Evolutionary conservation across 2,888 invertebrate species (phyloP).

Genomic region (Acanthococcus lagerstroemiae): DNA sequence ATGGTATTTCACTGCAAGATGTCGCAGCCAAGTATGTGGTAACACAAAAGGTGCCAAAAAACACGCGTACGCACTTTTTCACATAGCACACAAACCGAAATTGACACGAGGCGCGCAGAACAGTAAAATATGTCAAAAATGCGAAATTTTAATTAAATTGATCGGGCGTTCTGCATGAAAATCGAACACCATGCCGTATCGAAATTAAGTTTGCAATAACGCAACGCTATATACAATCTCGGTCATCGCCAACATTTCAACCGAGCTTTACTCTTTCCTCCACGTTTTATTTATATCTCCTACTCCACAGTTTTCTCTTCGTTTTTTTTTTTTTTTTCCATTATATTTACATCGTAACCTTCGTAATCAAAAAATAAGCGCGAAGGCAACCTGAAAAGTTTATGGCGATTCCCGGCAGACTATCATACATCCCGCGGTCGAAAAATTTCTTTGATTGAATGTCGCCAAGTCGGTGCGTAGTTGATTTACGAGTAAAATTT

Average conservation of each 20-base stretch:
- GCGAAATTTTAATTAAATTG: conserved; percentile 6
- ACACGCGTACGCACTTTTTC: conserved; percentile 12
- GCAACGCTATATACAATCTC: conserved; percentile 19
- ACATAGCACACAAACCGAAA: neutral
- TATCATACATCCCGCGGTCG: too few relatives aligned
- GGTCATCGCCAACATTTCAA: conserved; percentile 18
- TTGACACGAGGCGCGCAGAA: neutral
- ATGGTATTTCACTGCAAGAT: conserved; percentile 13
- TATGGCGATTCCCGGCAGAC: too few relatives aligned
- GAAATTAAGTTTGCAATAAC: conserved; percentile 24
- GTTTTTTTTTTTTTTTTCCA: conserved; percentile 14
- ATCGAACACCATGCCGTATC: conserved; percentile 6
- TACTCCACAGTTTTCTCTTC: conserved; percentile 20
- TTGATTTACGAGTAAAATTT: too few relatives aligned
- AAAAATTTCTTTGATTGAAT: too few relatives aligned
- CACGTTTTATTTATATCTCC: conserved; percentile 29
- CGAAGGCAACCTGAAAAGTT: too few relatives aligned
- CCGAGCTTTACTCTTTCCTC: conserved; percentile 20
- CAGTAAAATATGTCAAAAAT: neutral
- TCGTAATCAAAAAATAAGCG: conserved; percentile 15
- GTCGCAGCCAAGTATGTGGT: conserved; percentile 14
- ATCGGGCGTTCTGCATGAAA: neutral
- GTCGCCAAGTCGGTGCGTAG: too few relatives aligned
- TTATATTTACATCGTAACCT: conserved; percentile 28
- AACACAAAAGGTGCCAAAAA: conserved; percentile 24